These are phyloP conservation scores for Cheilosia variabilis DNA, from an alignment of 2,888 invertebrate species.

Conservation along the genomic window DNA sequence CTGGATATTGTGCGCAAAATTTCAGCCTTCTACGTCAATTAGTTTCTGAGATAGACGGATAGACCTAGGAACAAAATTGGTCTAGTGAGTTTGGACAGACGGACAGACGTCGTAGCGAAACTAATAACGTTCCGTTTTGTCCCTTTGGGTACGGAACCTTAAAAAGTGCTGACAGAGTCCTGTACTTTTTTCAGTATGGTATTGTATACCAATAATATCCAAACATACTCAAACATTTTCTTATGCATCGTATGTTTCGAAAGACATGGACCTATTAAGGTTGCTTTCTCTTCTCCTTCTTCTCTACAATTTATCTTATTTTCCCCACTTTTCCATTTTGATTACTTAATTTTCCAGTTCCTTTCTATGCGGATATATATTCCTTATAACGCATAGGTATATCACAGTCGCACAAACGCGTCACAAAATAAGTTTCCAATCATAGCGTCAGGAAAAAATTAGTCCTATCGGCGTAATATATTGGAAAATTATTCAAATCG, in stretches of 20 bases:
- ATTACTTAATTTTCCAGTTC: not conserved
- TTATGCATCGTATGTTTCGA: not conserved
- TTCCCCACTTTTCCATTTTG: not conserved
- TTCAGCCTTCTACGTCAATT: too few relatives aligned
- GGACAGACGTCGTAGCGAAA: too few relatives aligned
- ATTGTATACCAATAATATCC: too few relatives aligned
- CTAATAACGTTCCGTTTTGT: too few relatives aligned
- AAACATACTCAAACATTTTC: not conserved
- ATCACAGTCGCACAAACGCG: not conserved
- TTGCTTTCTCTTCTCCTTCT: not conserved
- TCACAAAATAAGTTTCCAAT: slow-evolving; percentile 69
- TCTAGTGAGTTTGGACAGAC: rapidly evolving
- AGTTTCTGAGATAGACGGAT: too few relatives aligned
- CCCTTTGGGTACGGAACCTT: too few relatives aligned
- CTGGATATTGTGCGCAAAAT: too few relatives aligned
- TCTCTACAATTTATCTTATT: not conserved
- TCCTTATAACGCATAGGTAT: slow-evolving; percentile 14
- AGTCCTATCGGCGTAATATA: slow-evolving; percentile 70
- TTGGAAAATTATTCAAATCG: slow-evolving; percentile 75
- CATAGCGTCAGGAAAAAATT: slow-evolving; percentile 70
- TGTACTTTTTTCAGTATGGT: too few relatives aligned
- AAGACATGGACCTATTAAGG: too few relatives aligned
- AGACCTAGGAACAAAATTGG: too few relatives aligned
- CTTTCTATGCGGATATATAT: not conserved
- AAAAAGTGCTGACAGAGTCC: too few relatives aligned